Conservation (phyloP, 2,113 vertebrate genomes). For the Raja brachyura region DNA sequence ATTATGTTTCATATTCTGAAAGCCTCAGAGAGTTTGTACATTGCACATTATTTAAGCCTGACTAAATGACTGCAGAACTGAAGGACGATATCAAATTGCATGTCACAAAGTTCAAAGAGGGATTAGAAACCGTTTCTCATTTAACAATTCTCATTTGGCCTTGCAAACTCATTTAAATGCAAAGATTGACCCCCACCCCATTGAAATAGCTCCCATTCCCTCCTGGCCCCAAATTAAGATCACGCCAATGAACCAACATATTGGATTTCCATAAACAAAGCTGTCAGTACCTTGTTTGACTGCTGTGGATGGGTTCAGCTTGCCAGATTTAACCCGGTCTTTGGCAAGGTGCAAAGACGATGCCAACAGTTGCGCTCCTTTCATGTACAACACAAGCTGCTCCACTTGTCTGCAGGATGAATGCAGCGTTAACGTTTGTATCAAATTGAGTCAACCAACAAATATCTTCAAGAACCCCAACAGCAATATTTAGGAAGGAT, state of each 20-base stretch:
- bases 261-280: neutral
- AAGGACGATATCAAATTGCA: neutral
- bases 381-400: conserved; percentile 93
- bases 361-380: conserved; percentile 84
- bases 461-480: neutral
- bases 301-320: conserved; percentile 84
- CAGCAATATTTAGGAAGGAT: neutral
- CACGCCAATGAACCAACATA: neutral
- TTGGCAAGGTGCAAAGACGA: conserved; percentile 92
- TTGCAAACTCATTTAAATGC: too few species aligned
- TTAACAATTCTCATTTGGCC: neutral
- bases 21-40: neutral
- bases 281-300: conserved; percentile 80
- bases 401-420: conserved; percentile 75
- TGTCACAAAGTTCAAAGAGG: neutral
- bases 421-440: neutral
- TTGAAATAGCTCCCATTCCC: too few species aligned
- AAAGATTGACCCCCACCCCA: neutral
- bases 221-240: neutral
- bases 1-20: neutral
- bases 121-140: neutral
- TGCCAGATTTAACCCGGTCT: conserved; percentile 86
- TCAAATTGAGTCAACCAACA: neutral
- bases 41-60: neutral
- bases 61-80: neutral